Evolutionary conservation across 2,888 invertebrate species (phyloP), one percentile per base, ranked within the genome.

Genomic region (Andrena fulva): DNA sequence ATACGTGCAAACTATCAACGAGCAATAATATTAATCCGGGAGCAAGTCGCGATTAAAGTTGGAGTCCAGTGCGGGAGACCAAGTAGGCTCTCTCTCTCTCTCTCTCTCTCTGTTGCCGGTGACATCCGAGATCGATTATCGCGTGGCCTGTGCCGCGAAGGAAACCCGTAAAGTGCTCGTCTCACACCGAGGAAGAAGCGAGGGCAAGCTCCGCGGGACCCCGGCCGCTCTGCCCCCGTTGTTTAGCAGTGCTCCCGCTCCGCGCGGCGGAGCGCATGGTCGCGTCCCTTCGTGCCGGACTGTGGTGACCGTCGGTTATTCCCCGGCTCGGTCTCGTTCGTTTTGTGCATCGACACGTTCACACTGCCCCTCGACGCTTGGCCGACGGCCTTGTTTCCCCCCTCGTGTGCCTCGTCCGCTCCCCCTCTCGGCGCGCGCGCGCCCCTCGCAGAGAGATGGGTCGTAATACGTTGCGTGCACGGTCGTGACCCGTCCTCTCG

Each of bases 391-490:
- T 77, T 76, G 81, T 56, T 81, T 20, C 12, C 33, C 33, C 16
- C 48, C 29, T 24, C 42, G 77, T 50, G 77, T 31, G 50, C 64
- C 59, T 20, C 29, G 63, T 67, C 27, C 24, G 50, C n/a, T 27
- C 48, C 12, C 20, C 20, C 20, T 27, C 33, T n/a, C 52, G n/a
- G 42, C 20, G 56, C 56, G 56, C 48, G 52, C 42, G 27, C 12
- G 12, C 1, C 31, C 52, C 1, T 20, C 20, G 2, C 4, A 63
- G 63, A 20, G 33, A 60, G 8, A 56, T 56, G 63, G 54, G 60
- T 31, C 79, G 72, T 68, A 75, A 70, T 70, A 70, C 76, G 80
- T 72, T 56, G 75, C 67, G 83, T 48, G 75, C 71, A 76, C 56
- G 63, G 73, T 79, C 50, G 78, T 77, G 66, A 82, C 81, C 82